phyloP scores from a whole-genome alignment of 2,888 invertebrate genomes.

The Lottia gigantea region DNA sequence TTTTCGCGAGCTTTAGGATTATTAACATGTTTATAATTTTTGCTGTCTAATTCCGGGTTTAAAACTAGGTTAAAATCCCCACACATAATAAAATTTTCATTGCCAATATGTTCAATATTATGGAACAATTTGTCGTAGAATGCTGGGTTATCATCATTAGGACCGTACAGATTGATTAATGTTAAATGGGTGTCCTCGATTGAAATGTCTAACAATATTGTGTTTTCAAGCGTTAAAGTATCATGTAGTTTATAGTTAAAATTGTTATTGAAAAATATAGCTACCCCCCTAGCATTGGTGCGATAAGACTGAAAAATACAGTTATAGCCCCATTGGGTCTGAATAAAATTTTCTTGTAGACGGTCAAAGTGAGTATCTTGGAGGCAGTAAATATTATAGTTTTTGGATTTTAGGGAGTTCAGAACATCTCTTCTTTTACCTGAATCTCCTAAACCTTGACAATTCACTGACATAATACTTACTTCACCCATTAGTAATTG shows the following conservation, averaged over 20 bases:
- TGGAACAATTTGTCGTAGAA: conserved; percentile 9
- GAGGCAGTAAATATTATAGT: conserved; percentile 1
- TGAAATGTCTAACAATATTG: no score
- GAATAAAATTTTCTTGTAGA: not conserved
- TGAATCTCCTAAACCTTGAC: conserved; percentile 1
- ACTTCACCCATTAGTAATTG: no score
- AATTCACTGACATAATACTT: not conserved
- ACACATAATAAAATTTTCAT: not conserved
- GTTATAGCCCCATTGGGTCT: not conserved
- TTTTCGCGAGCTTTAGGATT: no score
- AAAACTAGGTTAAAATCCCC: conserved; percentile 15
- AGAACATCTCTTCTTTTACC: conserved; percentile 2
- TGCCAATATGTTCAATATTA: conserved; percentile 8
- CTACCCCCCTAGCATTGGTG: not conserved
- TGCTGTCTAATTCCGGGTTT: conserved; percentile 12
- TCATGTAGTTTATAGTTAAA: not conserved
- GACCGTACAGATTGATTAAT: conserved; percentile 16
- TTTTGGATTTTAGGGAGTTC: not conserved
- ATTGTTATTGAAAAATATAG: not conserved
- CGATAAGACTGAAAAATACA: not conserved
- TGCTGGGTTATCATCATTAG: conserved; percentile 16
- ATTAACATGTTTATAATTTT: not conserved
- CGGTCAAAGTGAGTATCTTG: not conserved
- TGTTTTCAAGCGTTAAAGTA: not conserved
- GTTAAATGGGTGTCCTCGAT: no score